phyloP scores from a whole-genome alignment of 2,797 vertebrate genomes.

The Chelon auratus region DNA sequence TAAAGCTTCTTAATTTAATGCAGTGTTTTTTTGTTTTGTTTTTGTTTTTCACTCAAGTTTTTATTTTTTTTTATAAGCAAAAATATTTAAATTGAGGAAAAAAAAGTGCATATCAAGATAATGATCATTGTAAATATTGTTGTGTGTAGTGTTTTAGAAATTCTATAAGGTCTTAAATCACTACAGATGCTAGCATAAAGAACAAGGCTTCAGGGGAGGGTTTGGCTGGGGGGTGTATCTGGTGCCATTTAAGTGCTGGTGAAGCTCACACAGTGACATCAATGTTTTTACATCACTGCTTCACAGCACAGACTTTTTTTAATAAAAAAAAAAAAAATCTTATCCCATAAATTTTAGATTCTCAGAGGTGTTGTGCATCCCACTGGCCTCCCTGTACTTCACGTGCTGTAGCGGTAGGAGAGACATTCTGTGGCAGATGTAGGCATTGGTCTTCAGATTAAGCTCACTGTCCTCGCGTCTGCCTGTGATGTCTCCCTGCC shows the following conservation, averaged over 20 bases:
- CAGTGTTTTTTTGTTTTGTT: slow-evolving; percentile 72
- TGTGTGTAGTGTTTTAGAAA: slow-evolving; percentile 80
- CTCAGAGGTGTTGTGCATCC: slow-evolving; percentile 40
- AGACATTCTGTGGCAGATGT: background rate
- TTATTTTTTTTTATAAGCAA: slow-evolving; percentile 78
- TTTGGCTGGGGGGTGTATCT: slow-evolving; percentile 62
- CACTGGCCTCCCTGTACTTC: slow-evolving; percentile 23
- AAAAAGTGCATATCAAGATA: slow-evolving; percentile 78
- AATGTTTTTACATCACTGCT: slow-evolving; percentile 73
- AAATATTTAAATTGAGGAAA: slow-evolving; percentile 81
- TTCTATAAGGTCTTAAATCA: slow-evolving; percentile 78
- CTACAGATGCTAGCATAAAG: slow-evolving; percentile 74
- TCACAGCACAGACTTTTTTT: slow-evolving; percentile 46
- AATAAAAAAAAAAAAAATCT: slow-evolving; percentile 21
- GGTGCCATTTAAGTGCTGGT: slow-evolving; percentile 78
- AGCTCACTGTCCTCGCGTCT: slow-evolving; percentile 20
- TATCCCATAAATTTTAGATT: slow-evolving; percentile 54
- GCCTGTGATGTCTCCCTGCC: slow-evolving; percentile 32
- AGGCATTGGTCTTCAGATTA: slow-evolving; percentile 22
- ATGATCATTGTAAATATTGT: slow-evolving; percentile 81
- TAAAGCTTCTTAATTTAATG: slow-evolving; percentile 86
- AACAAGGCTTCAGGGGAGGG: slow-evolving; percentile 73
- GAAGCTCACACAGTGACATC: slow-evolving; percentile 67
- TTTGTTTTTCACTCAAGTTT: slow-evolving; percentile 70
- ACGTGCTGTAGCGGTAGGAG: slow-evolving; percentile 27